phyloP scores from a whole-genome alignment of 2,797 vertebrate species.

The Okamejei kenojei region DNA sequence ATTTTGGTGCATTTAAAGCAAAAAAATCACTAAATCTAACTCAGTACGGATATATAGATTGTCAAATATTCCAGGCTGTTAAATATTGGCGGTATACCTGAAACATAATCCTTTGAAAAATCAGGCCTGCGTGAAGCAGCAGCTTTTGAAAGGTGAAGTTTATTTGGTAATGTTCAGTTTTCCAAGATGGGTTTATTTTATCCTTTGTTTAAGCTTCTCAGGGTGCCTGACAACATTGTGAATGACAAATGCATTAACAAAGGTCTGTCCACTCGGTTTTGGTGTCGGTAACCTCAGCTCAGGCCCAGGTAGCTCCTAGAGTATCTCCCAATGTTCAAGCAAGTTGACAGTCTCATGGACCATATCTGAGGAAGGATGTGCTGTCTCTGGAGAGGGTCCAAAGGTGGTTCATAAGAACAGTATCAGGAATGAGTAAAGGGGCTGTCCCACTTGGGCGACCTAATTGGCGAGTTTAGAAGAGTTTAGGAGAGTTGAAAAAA shows the following conservation, averaged over 20 bases:
- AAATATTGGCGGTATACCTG: background rate
- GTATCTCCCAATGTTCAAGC: too few relatives aligned
- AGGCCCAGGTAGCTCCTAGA: too few relatives aligned
- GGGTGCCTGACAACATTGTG: background rate
- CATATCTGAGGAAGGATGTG: too few relatives aligned
- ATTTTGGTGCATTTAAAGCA: too few relatives aligned
- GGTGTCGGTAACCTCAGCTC: background rate
- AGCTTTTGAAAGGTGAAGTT: background rate
- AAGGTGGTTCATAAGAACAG: too few relatives aligned
- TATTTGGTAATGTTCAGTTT: background rate
- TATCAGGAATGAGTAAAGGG: too few relatives aligned
- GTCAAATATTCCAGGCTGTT: background rate
- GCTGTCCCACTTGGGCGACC: too few relatives aligned
- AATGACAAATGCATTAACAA: background rate
- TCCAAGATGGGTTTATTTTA: background rate
- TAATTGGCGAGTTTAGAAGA: too few relatives aligned
- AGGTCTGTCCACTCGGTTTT: background rate
- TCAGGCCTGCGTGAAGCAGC: too few relatives aligned
- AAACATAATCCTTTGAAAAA: background rate
- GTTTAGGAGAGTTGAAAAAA: too few relatives aligned
- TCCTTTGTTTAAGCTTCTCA: background rate
- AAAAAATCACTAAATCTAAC: background rate
- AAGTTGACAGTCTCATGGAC: too few relatives aligned
- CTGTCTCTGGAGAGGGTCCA: too few relatives aligned
- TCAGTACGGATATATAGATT: background rate